Evolutionary conservation across 2,888 invertebrate genomes (phyloP).

Genomic region (Sinhomidia bicolor): DNA sequence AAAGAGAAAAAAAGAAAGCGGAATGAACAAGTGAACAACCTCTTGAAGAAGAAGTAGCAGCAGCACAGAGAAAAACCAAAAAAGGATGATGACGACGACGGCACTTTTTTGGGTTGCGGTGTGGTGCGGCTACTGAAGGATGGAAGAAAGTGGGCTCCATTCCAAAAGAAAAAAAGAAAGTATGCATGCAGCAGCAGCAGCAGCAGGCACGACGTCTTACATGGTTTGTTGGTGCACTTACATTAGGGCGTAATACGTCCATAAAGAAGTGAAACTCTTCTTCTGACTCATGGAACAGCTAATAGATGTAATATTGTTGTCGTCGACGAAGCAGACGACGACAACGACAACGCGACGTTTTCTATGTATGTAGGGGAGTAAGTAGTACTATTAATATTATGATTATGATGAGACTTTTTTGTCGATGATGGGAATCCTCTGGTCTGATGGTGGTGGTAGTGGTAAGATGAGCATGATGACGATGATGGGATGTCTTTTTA

Average conservation of each 20-base stretch:
- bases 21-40: conserved; percentile 38
- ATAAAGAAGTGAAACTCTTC: not conserved
- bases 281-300: conserved; percentile 1
- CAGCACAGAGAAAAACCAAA: not conserved
- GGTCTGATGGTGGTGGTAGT: no score
- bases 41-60: not conserved
- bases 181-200: not conserved
- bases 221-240: conserved; percentile 25
- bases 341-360: no score
- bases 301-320: conserved; percentile 25
- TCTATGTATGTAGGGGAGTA: not conserved
- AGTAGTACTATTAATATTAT: conserved; percentile 20
- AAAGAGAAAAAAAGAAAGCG: not conserved
- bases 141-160: conserved; percentile 37
- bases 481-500: conserved; percentile 1
- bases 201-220: not conserved
- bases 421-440: conserved; percentile 23
- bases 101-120: not conserved
- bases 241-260: not conserved
- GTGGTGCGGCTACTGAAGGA: conserved; percentile 21
- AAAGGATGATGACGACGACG: conserved; percentile 20
- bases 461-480: not conserved
- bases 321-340: no score
- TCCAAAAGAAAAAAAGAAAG: conserved; percentile 23
- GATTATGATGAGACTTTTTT: conserved; percentile 26